Base-by-base conservation (phyloP, 2,113 vertebrate species). In the Baryphthengus martii region DNA sequence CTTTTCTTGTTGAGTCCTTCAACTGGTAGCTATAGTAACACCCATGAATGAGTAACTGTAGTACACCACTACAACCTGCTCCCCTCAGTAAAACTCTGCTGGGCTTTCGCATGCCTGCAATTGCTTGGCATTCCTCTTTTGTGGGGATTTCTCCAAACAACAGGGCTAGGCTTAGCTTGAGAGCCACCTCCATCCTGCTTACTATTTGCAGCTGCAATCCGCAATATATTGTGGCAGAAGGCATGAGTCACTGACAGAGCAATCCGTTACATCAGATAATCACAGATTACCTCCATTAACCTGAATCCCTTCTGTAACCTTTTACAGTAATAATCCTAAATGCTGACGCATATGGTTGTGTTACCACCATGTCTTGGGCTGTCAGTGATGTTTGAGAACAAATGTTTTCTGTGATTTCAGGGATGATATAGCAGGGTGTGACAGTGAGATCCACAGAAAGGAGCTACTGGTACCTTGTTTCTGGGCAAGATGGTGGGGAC, bases 211-310 rank as follows among this genome's bases (percentile, higher is more conserved):
- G 90, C 94, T 96, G 90, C 85, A 90, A 3, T 84, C 81, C 8
- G 11, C 87, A 58, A 33, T 92, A 53, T 58, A 59, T 78, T 79
- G 90, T 90, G 95, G 90, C 93, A 97, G 93, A 71, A 88, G 40
- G 83, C 73, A n/a, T 96, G 96, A 96, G 88, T 95, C 95, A 94
- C 76, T 52, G 82, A 63, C 92, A 84, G 83, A 93, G 88, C 95
- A 95, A 86, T 96, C 93, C 94, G 92, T 88, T 92, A 78, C 90
- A 92, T 72, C 84, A 93, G 90, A 92, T 92, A 92, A 93, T 94
- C 95, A 94, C 76, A 94, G 92, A 90, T 96, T 92, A 96, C 93
- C 95, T 96, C 96, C 92, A 91, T 97, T 96, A 95, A 96, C 95
- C 95, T 70, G 75, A 78, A 93, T 94, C 92, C 86, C 86, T 96